phyloP scores from a whole-genome alignment of 2,113 vertebrate genomes.

The Butorides virescens region DNA sequence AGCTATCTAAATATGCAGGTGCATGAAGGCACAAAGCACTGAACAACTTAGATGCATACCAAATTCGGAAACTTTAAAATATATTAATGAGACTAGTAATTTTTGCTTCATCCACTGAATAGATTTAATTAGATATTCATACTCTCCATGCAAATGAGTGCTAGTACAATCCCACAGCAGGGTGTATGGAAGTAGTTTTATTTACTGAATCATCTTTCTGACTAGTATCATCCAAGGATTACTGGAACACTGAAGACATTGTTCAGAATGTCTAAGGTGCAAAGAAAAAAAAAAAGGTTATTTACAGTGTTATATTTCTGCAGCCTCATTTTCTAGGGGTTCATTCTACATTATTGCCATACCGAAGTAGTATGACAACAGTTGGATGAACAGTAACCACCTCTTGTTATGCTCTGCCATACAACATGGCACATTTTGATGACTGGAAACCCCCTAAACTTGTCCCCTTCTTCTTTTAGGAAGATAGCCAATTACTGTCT shows the following conservation, averaged over 20 bases:
- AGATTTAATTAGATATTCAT: not conserved
- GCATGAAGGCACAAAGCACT: not conserved
- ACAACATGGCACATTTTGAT: not conserved
- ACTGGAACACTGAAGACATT: not conserved
- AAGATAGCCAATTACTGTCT: not conserved
- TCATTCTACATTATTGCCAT: not conserved
- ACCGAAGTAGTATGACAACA: not conserved
- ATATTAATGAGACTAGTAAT: not conserved
- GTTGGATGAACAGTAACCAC: not conserved
- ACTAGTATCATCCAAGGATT: not conserved
- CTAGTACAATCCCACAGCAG: not conserved
- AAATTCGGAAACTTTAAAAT: not conserved
- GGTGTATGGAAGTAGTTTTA: not conserved
- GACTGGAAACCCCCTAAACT: not conserved
- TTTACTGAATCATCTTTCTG: not conserved
- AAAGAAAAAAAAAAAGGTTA: not conserved
- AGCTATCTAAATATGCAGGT: not conserved
- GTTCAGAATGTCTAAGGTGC: not conserved
- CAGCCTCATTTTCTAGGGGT: not conserved
- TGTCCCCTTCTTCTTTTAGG: not conserved
- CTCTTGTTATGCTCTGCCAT: not conserved
- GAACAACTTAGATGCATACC: not conserved
- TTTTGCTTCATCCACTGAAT: not conserved
- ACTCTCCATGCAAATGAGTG: not conserved
- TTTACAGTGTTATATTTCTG: not conserved